Percentiles rank a stretch among this genome's conserved stretches.
Conservation (phyloP, 2,797 vertebrate genomes). For the Apogon hyalosoma region DNA sequence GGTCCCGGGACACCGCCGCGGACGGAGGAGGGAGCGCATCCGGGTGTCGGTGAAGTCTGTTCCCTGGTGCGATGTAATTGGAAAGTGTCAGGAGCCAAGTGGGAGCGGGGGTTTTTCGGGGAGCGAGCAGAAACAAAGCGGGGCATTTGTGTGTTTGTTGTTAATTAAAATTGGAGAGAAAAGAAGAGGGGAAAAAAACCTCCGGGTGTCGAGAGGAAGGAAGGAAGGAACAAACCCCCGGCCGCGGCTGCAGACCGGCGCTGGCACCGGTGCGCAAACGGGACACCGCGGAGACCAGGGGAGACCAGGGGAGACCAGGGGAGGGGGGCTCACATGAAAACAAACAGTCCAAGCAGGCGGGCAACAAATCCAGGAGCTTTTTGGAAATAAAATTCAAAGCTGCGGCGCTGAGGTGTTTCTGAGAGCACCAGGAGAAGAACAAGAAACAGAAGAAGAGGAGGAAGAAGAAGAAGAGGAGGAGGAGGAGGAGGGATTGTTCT, state of each 20-base stretch:
- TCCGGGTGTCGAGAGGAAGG: slow-evolving; percentile 7
- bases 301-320: slow-evolving; percentile 8
- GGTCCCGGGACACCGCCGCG: slow-evolving; percentile 37
- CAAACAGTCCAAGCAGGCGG: slow-evolving; percentile 4
- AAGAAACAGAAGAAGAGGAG: background rate
- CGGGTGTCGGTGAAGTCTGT: slow-evolving; percentile 31
- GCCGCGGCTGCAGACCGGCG: slow-evolving; percentile 20
- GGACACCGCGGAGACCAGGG: slow-evolving; percentile 24
- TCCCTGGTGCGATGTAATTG: slow-evolving; percentile 84
- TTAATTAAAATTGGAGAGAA: slow-evolving; percentile 48
- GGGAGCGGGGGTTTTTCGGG: slow-evolving; percentile 36
- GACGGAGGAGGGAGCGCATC: background rate
- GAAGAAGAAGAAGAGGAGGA: background rate
- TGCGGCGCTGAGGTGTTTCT: background rate
- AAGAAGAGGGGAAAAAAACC: background rate
- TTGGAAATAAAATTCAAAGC: slow-evolving; percentile 18
- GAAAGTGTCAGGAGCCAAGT: slow-evolving; percentile 66
- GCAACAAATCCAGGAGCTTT: slow-evolving; percentile 14
- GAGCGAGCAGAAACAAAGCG: slow-evolving; percentile 70
- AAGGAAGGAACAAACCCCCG: slow-evolving; percentile 1
- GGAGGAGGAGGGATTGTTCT: slow-evolving; percentile 4
- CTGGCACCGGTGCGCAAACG: slow-evolving; percentile 38
- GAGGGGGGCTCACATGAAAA: slow-evolving; percentile 18
- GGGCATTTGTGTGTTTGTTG: slow-evolving; percentile 81
- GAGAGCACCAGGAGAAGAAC: background rate